These are phyloP conservation scores for Porites lutea DNA, from an alignment of 64 coral and sea anemone genomes.

Conservation along the genomic window DNA sequence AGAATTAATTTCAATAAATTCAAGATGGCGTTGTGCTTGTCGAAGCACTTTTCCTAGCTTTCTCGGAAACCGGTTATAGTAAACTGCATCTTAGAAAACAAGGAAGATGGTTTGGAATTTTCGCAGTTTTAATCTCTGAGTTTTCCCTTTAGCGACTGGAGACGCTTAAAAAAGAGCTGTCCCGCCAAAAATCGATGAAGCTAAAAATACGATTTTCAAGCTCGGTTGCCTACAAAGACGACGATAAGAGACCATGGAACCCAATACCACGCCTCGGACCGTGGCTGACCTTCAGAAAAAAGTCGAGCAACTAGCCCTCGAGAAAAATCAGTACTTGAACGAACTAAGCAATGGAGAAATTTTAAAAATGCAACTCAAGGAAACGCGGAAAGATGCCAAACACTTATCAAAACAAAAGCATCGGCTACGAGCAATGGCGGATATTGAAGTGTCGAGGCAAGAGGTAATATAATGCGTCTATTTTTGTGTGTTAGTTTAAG, in stretches of 20 bases:
- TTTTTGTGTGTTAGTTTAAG: no score
- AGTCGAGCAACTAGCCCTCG: background rate
- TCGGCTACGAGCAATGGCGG: slow-evolving; percentile 2
- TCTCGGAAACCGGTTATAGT: background rate
- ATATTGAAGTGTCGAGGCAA: background rate
- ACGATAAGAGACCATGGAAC: background rate
- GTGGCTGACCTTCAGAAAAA: slow-evolving; percentile 3
- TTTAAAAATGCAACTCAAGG: slow-evolving; percentile 20
- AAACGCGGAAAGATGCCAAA: slow-evolving; percentile 29
- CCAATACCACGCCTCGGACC: background rate
- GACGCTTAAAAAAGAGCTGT: background rate
- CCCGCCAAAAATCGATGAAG: slow-evolving; percentile 14
- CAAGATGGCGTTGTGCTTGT: slow-evolving; percentile 20
- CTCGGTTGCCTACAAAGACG: background rate
- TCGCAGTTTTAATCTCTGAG: background rate
- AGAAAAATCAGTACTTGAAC: slow-evolving; percentile 9
- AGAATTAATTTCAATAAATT: background rate
- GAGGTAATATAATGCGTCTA: slow-evolving; percentile 4
- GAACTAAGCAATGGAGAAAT: slow-evolving; percentile 4
- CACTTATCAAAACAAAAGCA: slow-evolving; percentile 25
- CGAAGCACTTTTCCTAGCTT: background rate
- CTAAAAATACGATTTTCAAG: background rate
- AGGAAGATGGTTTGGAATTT: background rate
- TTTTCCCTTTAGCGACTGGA: slow-evolving; percentile 17
- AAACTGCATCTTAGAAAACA: background rate